Base-by-base conservation (phyloP, 1,140 invertebrate species). In the Globodera rostochiensis region DNA sequence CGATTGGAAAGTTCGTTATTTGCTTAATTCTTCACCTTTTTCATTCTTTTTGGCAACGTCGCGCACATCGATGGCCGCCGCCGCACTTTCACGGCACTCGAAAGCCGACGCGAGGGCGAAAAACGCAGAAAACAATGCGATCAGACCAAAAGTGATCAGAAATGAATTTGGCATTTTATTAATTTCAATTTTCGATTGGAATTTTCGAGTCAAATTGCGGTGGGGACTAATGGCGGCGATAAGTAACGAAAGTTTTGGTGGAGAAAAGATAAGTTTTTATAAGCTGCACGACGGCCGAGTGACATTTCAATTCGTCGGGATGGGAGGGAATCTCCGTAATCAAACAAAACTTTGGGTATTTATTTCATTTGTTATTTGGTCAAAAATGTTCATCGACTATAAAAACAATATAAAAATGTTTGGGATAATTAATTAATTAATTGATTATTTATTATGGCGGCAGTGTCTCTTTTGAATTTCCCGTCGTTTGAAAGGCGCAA, bases 31-130 rank as follows among this genome's bases (percentile, higher is more conserved):
- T 71, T 25, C n/a, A 36, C 69, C 46, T 71, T 21, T 47, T 19
- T 71, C n/a, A 19, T 71, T 45, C 3, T 6, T 11, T 71, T 71
- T 11, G 25, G 36, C 19, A 15, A 45, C 25, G 36, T 71, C 69
- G 25, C 69, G 21, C 69, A 71, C 69, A 25, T 19, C 11, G 69
- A 71, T 36, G 36, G 36, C 36, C 36, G 36, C 36, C 36, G 36
- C 9, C 69, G 36, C 69, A 71, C 69, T 71, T 71, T 71, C 69
- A 19, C 4, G 5, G 69, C 69, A 71, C n/a, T 71, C 36, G 19
- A 45, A 11, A 45, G 69, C 69, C 25, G n/a, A 71, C 11, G 7
- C 2, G 21, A 36, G 6, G 4, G 0, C 25, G 19, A 71, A 71
- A 71, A 71, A 36, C 5, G 36, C 8, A 11, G 36, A 4, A 71